Evolutionary conservation across 2,113 vertebrate species (phyloP).

Genomic region (Eclectus roratus): DNA sequence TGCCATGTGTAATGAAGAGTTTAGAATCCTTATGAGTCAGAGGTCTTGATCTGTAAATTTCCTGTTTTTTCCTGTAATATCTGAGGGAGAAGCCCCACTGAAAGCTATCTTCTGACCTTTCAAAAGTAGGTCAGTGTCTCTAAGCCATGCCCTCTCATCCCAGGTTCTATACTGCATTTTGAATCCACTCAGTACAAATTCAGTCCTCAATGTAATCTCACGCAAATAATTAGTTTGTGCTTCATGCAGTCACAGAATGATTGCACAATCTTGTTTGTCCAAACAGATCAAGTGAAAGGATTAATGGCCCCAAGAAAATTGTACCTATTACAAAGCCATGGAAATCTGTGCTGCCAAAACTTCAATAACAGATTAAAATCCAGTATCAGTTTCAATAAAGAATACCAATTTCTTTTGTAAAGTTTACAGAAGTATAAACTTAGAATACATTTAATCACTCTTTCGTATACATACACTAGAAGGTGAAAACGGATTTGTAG

Average conservation of each 20-base stretch:
- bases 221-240: not conserved
- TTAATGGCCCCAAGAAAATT: not conserved
- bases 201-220: not conserved
- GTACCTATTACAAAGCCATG: not conserved
- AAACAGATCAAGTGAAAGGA: not conserved
- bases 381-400: not conserved
- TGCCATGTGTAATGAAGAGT: not conserved
- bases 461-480: not conserved
- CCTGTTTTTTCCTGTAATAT: not conserved
- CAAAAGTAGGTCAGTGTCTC: not conserved
- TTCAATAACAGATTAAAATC: not conserved
- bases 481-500: not conserved
- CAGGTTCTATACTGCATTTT: not conserved
- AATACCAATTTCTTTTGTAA: not conserved
- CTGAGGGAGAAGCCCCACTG: not conserved
- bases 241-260: not conserved
- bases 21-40: not conserved
- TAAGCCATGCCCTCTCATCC: not conserved
- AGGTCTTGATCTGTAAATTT: not conserved
- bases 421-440: not conserved
- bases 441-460: not conserved
- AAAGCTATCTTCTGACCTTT: not conserved
- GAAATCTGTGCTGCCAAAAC: not conserved
- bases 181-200: constrained; percentile 8
- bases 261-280: not conserved